These are phyloP conservation scores for Passerculus sandwichensis DNA, from an alignment of 2,797 vertebrate genomes.

Conservation along the genomic window DNA sequence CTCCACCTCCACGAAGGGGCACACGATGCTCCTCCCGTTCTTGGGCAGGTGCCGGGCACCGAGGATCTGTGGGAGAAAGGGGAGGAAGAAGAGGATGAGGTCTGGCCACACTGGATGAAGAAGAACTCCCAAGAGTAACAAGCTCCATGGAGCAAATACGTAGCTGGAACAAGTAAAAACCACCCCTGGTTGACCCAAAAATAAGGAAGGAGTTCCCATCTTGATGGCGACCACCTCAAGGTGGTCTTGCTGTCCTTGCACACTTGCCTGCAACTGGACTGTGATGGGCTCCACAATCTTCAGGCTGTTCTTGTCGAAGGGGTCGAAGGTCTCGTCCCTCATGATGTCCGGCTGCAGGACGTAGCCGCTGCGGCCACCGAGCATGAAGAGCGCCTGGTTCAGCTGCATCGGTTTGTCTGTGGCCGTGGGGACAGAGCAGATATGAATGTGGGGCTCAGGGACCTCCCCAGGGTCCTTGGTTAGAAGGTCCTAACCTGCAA, in stretches of 20 bases:
- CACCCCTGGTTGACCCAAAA: background rate
- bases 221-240: background rate
- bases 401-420: constrained; percentile 99
- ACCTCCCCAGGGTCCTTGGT: accelerated
- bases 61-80: constrained; percentile 81
- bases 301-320: constrained; percentile 92
- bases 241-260: background rate
- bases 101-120: accelerated
- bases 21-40: constrained; percentile 94
- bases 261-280: constrained; percentile 86
- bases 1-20: constrained; percentile 95
- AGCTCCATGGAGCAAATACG: background rate
- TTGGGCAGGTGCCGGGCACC: constrained; percentile 96
- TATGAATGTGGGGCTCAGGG: background rate
- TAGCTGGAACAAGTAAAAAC: background rate
- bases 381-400: constrained; percentile 97
- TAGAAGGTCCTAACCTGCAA: background rate
- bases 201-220: accelerated
- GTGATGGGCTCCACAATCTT: constrained; percentile 86
- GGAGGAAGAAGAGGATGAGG: background rate
- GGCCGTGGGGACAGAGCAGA: background rate
- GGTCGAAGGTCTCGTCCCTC: constrained; percentile 94
- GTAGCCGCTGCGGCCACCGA: constrained; percentile 91
- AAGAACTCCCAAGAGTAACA: background rate
- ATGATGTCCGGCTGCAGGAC: constrained; percentile 93